phyloP scores from a whole-genome alignment of 2,797 vertebrate genomes.

The Rhynchonycteris naso region DNA sequence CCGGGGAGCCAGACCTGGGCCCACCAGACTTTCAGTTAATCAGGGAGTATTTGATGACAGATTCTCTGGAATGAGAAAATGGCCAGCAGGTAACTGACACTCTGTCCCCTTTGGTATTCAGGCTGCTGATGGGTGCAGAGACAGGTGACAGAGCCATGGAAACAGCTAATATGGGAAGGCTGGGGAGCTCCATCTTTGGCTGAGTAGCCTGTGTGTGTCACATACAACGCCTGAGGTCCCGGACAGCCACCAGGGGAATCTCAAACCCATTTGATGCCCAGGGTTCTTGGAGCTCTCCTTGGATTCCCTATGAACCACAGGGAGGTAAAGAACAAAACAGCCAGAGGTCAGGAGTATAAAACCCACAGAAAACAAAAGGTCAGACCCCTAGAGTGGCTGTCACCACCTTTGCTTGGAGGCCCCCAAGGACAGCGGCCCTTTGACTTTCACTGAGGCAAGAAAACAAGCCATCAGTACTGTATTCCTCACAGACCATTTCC shows the following conservation, averaged over 20 bases:
- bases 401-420: neutral
- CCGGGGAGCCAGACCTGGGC: neutral
- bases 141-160: neutral
- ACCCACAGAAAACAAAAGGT: neutral
- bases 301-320: neutral
- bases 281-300: neutral
- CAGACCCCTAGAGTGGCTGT: neutral
- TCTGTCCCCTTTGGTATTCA: neutral
- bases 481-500: neutral
- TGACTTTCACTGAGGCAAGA: neutral
- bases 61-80: neutral
- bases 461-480: neutral
- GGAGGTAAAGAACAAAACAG: neutral
- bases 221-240: neutral
- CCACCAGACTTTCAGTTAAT: neutral
- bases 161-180: neutral
- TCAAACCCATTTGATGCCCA: neutral
- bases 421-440: neutral
- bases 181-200: neutral
- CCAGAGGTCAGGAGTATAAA: neutral
- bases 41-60: neutral
- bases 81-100: neutral
- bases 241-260: neutral
- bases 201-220: neutral
- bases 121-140: neutral